A percentile compares a stretch with the other conserved stretches of the same genome.
phyloP scores from a whole-genome alignment of 2,888 invertebrate species.

The Ditylenchus weischeri region DNA sequence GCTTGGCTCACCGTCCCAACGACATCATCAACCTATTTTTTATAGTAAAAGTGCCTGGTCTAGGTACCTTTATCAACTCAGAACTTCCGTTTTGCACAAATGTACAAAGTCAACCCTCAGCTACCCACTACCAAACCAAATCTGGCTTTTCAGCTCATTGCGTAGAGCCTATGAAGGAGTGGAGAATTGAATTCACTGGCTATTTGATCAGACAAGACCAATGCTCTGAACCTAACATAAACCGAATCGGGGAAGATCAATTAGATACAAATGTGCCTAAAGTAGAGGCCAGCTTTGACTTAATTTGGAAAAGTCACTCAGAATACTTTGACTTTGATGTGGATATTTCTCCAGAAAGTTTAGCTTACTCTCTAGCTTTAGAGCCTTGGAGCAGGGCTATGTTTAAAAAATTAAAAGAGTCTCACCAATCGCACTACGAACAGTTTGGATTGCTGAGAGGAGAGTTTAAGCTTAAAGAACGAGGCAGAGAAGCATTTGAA shows the following conservation, averaged over 20 bases:
- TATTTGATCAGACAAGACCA: constrained; percentile 62
- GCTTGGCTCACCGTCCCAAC: constrained; percentile 47
- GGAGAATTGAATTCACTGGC: constrained; percentile 72
- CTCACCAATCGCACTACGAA: constrained; percentile 79
- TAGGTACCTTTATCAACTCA: constrained; percentile 67
- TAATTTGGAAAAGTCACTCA: constrained; percentile 31
- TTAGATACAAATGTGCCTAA: not conserved
- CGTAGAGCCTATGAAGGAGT: constrained; percentile 72
- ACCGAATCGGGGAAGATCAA: not conserved
- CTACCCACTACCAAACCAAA: constrained; percentile 65
- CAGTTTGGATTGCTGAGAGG: constrained; percentile 62
- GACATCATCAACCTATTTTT: constrained; percentile 51
- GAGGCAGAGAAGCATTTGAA: constrained; percentile 23
- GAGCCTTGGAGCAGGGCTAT: constrained; percentile 73
- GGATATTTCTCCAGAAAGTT: constrained; percentile 68
- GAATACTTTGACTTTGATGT: constrained; percentile 73
- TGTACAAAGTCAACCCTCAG: constrained; percentile 37
- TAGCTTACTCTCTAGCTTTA: constrained; percentile 73
- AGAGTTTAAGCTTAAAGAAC: constrained; percentile 24
- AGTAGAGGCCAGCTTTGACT: constrained; percentile 18
- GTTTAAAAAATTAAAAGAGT: constrained; percentile 70
- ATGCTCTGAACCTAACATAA: constrained; percentile 17
- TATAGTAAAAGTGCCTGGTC: constrained; percentile 66
- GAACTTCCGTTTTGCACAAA: constrained; percentile 33
- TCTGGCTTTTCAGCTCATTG: constrained; percentile 72